Evolutionary conservation across 2,888 invertebrate genomes (phyloP), one percentile per base, ranked within the genome.

Genomic region (Leptogaster cylindrica): DNA sequence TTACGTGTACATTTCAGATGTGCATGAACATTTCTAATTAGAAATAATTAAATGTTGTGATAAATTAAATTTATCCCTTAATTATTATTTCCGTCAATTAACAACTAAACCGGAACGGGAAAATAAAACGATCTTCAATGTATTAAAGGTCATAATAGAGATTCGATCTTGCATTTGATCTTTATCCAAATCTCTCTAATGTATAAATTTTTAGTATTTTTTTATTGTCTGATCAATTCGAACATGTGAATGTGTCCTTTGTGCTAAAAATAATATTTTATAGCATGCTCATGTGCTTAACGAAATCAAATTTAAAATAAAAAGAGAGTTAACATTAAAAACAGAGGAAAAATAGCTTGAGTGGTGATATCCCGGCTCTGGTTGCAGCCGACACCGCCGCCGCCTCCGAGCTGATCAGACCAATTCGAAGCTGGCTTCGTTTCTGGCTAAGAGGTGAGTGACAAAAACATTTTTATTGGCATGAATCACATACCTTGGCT

Each of bases 241-340:
- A 55, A 36, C 55, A 55, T 55, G 55, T 55, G 55, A 55, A 39
- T 55, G 55, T 55, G 55, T 55, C 55, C 55, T 55, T 55, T 55
- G 55, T 55, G 55, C 55, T 55, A 55, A 55, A 55, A 55, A 55
- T 55, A 55, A 23, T 20, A 20, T 55, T 55, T 55, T 36, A 36
- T 48, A 55, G 55, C 55, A 55, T 55, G 55, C 55, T 31, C 55
- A 55, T 23, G 55, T 55, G 55, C 36, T 23, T 55, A 55, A 23
- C 33, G 55, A 55, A 55, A 31, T 55, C 55, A 36, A 55, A 36
- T 55, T 55, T 36, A 55, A 55, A 55, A 55, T 55, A 55, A 55
- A 55, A 55, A 55, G 55, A 55, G 25, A 55, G 55, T 55, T 55
- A 55, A 41, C 16, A 23, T 46, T 25, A 46, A 20, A 25, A 25